Conservation (phyloP, 2,113 vertebrate genomes). For the Syrmaticus mikado region DNA sequence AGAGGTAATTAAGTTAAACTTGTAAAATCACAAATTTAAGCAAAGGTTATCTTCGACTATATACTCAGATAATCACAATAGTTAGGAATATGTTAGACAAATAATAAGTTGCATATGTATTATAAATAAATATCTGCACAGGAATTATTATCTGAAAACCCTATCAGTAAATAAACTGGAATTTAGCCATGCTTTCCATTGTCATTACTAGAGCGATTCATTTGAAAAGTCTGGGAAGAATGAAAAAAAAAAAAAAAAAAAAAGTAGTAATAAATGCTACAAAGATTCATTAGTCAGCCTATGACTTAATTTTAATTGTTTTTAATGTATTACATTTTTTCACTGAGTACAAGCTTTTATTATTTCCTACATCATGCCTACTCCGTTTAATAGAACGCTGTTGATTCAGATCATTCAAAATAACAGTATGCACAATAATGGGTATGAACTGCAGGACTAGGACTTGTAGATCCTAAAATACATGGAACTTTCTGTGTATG, state of each 20-base stretch:
- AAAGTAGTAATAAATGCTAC: not conserved
- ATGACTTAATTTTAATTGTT: not conserved
- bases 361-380: not conserved
- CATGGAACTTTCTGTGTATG: not conserved
- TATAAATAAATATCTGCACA: not conserved
- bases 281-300: not conserved
- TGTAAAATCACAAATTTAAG: not conserved
- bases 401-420: not conserved
- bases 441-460: not conserved
- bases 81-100: not conserved
- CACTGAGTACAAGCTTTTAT: not conserved
- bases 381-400: not conserved
- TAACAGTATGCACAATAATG: not conserved
- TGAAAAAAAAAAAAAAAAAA: not conserved
- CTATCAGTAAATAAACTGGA: not conserved
- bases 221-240: not conserved
- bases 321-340: not conserved
- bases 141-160: not conserved
- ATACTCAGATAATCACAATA: not conserved
- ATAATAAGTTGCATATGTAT: not conserved
- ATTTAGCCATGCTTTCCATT: not conserved
- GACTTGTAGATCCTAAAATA: not conserved
- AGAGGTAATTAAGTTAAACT: not conserved
- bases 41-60: not conserved
- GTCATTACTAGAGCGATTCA: not conserved